Evolutionary conservation across 2,113 vertebrate species (phyloP), one percentile per base, ranked within the genome.

Genomic region (Indri indri): DNA sequence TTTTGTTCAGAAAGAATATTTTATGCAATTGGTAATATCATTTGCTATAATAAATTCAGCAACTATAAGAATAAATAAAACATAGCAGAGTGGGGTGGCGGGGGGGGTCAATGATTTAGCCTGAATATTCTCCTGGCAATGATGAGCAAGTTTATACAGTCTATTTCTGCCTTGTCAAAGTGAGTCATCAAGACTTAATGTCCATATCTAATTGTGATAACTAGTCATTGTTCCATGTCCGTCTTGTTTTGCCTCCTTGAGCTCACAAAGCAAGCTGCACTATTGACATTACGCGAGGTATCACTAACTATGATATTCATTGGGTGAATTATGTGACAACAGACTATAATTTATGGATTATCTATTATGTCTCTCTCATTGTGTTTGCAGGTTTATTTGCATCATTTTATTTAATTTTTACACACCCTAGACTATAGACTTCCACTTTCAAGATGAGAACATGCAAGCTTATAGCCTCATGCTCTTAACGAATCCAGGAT

Each of bases 1-100:
- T 79, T 85, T 47, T 30, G 2, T 40, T 68, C 27, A 88, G 4
- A 88, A 71, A 50, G 17, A 63, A 71, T 1, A 42, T 70, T 73
- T 47, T 54, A 47, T 66, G n/a, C 87, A 93, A 83, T 9, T 42
- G 23, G 17, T 37, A 95, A 37, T 87, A 42, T 61, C 52, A 59
- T 47, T 40, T 79, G 5, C 25, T 70, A 8, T 70, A 18, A 63
- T 40, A 70, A 88, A 85, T 89, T 77, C 8, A 88, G 13, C 81
- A 79, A 66, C 20, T 54, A 12, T 3, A 65, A 77, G 32, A 73
- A 71, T 80, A 89, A 88, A 40, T 80, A 61, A 86, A 68, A 68
- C 18, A 47, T 27, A 80, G 9, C 12, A 47, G n/a, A 40, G 22
- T 8, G 22, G 5, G 16, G 40, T 42, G 3, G 23, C 16, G 54